Percentiles rank a stretch among this genome's conserved stretches.
Evolutionary conservation across 2,113 vertebrate genomes (phyloP).

Genomic region (Tetrao urogallus): DNA sequence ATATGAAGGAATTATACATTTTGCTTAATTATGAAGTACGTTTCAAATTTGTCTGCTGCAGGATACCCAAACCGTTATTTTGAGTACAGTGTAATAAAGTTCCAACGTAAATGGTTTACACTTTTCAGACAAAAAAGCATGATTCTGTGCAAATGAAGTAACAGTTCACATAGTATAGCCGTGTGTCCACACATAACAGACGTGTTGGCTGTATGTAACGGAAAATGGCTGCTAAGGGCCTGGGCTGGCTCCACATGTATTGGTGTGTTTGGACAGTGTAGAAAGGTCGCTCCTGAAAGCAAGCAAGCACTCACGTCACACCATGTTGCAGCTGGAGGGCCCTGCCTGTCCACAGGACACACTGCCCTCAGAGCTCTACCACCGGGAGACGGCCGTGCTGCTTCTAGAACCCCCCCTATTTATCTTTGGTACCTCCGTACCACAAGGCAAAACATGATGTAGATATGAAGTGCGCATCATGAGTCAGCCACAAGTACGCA

Average conservation of each 20-base stretch:
- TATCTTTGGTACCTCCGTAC: background rate
- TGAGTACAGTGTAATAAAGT: background rate
- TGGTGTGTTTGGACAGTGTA: background rate
- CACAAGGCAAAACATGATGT: background rate
- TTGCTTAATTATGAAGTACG: background rate
- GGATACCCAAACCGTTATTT: background rate
- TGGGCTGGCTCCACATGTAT: accelerated
- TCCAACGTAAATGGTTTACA: background rate
- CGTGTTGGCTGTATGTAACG: background rate
- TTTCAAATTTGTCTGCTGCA: background rate
- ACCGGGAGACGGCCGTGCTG: background rate
- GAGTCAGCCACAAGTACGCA: background rate
- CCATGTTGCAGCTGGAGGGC: background rate
- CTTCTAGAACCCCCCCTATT: background rate
- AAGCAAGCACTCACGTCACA: accelerated
- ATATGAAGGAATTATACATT: background rate
- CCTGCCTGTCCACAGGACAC: background rate
- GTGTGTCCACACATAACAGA: background rate
- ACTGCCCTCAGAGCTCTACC: background rate
- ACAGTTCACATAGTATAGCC: background rate
- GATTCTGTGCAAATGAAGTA: background rate
- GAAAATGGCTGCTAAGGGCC: background rate
- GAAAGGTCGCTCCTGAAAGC: background rate
- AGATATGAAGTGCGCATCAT: background rate
- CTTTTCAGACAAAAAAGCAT: background rate